Evolutionary conservation across 2,888 invertebrate species (phyloP), one percentile per base, ranked within the genome.

Genomic region (Barypeithes pellucidus): DNA sequence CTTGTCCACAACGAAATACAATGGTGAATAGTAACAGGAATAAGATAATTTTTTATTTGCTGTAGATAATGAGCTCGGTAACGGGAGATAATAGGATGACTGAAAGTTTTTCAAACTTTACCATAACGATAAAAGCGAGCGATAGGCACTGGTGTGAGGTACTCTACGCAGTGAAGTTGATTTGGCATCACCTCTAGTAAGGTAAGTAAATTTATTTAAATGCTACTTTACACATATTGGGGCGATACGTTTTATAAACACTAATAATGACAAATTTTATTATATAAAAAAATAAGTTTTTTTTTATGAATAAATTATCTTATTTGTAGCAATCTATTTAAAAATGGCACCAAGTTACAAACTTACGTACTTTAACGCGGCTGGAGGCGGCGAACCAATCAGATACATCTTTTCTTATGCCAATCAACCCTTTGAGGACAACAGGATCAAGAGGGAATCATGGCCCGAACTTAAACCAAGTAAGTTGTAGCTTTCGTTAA

Each of bases 301-400:
- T n/a, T n/a, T n/a, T n/a, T n/a, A n/a, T n/a, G n/a, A n/a, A n/a
- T n/a, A n/a, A n/a, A n/a, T n/a, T n/a, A n/a, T n/a, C n/a, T n/a
- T n/a, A n/a, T n/a, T n/a, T n/a, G n/a, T n/a, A n/a, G n/a, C n/a
- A n/a, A n/a, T n/a, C n/a, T n/a, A n/a, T n/a, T n/a, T n/a, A n/a
- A n/a, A n/a, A n/a, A n/a, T n/a, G n/a, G n/a, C n/a, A n/a, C 71
- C 71, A 29, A 59, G 20, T 50, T 72, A 72, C 60, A 72, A 72
- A 14, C 29, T 72, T 11, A 50, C 22, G 1, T 72, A 72, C 36
- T 72, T 72, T 12, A 59, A 72, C 8, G 18, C 16, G 0, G 24
- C 59, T 4, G 71, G 66, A 33, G n/a, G 20, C 14, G 71, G 24
- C 24, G 71, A 72, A 43, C 39, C 50, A n/a, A 39, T 66, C 9